These are phyloP conservation scores for Fregetta grallaria DNA, from an alignment of 2,113 vertebrate species.

Conservation along the genomic window DNA sequence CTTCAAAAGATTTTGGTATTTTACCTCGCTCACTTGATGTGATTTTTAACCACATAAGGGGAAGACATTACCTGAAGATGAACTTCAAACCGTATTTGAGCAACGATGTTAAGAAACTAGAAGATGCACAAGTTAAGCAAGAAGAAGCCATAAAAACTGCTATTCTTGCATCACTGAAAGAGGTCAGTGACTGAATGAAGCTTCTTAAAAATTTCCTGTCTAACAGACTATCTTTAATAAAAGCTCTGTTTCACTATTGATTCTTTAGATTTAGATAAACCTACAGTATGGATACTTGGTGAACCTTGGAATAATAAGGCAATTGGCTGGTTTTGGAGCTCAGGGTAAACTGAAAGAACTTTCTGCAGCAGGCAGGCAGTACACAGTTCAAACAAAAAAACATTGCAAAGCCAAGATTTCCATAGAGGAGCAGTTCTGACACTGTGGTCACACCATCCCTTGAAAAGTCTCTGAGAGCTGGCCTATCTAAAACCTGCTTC, in stretches of 20 bases:
- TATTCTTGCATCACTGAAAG: conserved; percentile 79
- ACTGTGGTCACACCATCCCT: not conserved
- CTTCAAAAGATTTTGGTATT: conserved; percentile 82
- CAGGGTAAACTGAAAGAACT: not conserved
- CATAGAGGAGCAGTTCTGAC: not conserved
- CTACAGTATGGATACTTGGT: not conserved
- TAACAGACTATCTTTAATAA: not conserved
- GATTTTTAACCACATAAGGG: conserved; percentile 77
- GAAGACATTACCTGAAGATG: conserved; percentile 79
- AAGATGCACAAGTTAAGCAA: conserved; percentile 78
- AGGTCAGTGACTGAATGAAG: conserved; percentile 66
- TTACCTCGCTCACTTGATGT: conserved; percentile 81
- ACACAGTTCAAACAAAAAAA: not conserved
- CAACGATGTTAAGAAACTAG: conserved; percentile 76
- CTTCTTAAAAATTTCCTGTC: not conserved
- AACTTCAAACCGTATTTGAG: conserved; percentile 84
- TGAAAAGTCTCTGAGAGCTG: not conserved
- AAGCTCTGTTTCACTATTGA: not conserved
- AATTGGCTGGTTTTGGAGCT: not conserved
- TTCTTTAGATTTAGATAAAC: not conserved
- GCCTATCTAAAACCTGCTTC: not conserved
- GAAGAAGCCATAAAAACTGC: conserved; percentile 77
- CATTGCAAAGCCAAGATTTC: not conserved
- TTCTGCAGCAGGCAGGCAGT: not conserved
- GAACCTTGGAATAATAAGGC: not conserved